A percentile compares a stretch with the other conserved stretches of the same genome.
Evolutionary conservation across 1,140 invertebrate species (phyloP).

Genomic region (Drusus annulatus): DNA sequence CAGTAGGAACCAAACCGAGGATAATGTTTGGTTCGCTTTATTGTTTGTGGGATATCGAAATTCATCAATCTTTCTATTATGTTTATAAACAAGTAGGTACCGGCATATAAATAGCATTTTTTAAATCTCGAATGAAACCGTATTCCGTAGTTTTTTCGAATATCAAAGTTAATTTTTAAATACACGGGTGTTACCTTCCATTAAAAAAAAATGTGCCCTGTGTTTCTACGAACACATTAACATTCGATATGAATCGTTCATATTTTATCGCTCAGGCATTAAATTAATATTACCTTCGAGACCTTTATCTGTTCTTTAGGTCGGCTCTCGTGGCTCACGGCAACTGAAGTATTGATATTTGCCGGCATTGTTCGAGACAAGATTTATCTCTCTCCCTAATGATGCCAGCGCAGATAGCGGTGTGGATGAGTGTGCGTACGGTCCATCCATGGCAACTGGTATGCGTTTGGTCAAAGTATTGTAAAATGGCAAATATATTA

Average conservation of each 20-base stretch:
- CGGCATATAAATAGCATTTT: too few species aligned
- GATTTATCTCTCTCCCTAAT: slow-evolving; percentile 53
- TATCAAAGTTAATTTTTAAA: too few species aligned
- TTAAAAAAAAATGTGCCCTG: too few species aligned
- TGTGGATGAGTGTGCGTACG: slow-evolving; percentile 1
- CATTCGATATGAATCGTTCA: not conserved
- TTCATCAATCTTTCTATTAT: too few species aligned
- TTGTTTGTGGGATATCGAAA: too few species aligned
- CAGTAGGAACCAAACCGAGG: not conserved
- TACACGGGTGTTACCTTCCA: too few species aligned
- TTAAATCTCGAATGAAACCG: too few species aligned
- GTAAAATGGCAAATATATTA: too few species aligned
- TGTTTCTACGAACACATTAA: too few species aligned
- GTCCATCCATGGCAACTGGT: not conserved
- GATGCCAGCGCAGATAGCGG: slow-evolving; percentile 30
- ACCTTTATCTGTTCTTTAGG: slow-evolving; percentile 29
- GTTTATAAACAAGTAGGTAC: too few species aligned
- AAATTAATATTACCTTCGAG: not conserved
- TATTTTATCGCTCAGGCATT: not conserved
- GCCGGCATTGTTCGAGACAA: slow-evolving; percentile 23
- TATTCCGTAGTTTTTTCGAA: too few species aligned
- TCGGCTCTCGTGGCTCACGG: slow-evolving; percentile 27
- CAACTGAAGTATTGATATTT: not conserved
- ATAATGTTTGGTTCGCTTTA: too few species aligned
- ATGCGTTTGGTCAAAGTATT: not conserved